Base-by-base conservation (phyloP, 2,797 vertebrate species). In the Tiaroga cobitis region DNA sequence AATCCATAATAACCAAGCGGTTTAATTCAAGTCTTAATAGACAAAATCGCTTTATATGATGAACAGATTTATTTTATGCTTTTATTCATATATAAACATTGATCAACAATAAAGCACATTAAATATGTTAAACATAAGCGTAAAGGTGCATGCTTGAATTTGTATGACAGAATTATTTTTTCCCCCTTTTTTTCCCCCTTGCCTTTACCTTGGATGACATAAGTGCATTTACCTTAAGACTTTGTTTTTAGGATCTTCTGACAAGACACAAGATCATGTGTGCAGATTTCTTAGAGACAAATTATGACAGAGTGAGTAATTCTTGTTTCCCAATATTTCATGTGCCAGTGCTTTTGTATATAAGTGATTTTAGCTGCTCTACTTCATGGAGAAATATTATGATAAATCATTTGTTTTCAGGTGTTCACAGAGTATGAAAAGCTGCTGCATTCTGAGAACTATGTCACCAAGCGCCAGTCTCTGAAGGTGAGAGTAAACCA, bases 201-300 rank as follows among this genome's bases (percentile, higher is more conserved):
- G 19, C 56, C 24, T 13, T 61, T 2, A 68, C 4, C 13, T 5
- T 46, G 13, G 1, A 24, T 67, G n/a, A 16, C 29, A 51, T 37
- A 26, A 21, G 34, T 65, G 18, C 18, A 61, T 34, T 73, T 81
- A 81, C 74, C 51, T 15, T 46, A 63, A 37, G n/a, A 21, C 51
- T 80, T 84, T 84, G 15, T 86, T 86, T 89, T 78, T 80, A 96
- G 96, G 96, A 96, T 92, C 95, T 96, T 21, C 94, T 96, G 74
- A 96, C 95, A 46, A 95, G 95, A 89, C 96, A 96, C 91, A 96
- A 96, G 92, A 94, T 95, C 24, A 95, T 96, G 94, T 96, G 95
- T 91, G 95, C 95, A 1, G 95, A 96, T 88, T 96, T 96, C 90
- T 88, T 96, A 90, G 96, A 96, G 89, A 96, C 94, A 73, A 95